Conservation (phyloP, 2,888 invertebrate genomes). For the Fragum fragum region DNA sequence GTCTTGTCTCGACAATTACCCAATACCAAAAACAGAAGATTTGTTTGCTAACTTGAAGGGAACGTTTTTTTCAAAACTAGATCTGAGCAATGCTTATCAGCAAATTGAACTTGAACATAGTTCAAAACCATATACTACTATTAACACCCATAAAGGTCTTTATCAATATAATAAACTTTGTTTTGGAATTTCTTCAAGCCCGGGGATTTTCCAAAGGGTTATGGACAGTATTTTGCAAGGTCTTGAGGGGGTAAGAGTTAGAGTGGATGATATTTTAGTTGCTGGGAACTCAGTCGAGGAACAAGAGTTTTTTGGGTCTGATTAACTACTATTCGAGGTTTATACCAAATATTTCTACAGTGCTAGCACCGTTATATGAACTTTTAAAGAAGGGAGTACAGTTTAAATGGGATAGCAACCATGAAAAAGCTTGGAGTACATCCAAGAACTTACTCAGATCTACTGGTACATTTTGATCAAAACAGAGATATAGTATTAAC, state of each 20-base stretch:
- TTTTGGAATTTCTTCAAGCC: slow-evolving; percentile 51
- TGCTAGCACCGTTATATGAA: no score
- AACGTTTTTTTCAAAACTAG: slow-evolving; percentile 31
- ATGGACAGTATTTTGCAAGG: no score
- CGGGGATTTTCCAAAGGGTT: slow-evolving; percentile 71
- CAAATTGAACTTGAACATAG: slow-evolving; percentile 30
- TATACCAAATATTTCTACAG: no score
- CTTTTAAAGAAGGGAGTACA: not conserved
- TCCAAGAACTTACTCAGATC: slow-evolving; percentile 61
- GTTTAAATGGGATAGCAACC: slow-evolving; percentile 33
- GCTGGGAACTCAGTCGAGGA: no score
- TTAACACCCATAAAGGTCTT: slow-evolving; percentile 33
- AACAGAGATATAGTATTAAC: slow-evolving; percentile 77
- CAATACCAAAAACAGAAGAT: no score
- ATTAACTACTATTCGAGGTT: slow-evolving; percentile 72
- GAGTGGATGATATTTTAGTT: no score
- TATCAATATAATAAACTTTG: no score
- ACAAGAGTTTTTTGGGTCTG: slow-evolving; percentile 73
- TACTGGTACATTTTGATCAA: slow-evolving; percentile 83
- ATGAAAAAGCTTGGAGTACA: slow-evolving; percentile 61
- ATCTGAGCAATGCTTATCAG: slow-evolving; percentile 28
- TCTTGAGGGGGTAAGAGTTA: no score
- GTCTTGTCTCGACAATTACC: slow-evolving; percentile 14
- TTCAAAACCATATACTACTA: slow-evolving; percentile 25
- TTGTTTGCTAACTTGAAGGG: slow-evolving; percentile 29